phyloP scores from a whole-genome alignment of 2,888 invertebrate species.

The Artemia sinica region DNA sequence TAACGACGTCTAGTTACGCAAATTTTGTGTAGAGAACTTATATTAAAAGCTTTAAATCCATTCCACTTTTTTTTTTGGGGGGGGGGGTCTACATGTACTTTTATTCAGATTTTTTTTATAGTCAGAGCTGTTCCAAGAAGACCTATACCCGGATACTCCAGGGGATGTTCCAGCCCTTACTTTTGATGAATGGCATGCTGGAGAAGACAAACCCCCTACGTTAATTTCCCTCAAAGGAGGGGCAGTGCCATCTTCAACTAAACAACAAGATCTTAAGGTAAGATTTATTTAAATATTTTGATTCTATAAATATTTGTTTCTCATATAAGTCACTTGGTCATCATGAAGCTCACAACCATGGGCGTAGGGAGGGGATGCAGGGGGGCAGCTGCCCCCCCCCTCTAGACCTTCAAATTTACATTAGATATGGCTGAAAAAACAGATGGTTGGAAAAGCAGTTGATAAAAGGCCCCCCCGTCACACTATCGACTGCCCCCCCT shows the following conservation, averaged over 20 bases:
- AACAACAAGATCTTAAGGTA: slow-evolving; percentile 47
- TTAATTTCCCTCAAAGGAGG: slow-evolving; percentile 77
- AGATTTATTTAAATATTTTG: slow-evolving; percentile 27
- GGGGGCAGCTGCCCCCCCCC: too few relatives aligned
- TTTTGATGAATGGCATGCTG: slow-evolving; percentile 80
- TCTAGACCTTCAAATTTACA: too few relatives aligned
- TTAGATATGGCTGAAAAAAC: too few relatives aligned
- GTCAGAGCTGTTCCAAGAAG: slow-evolving; percentile 92
- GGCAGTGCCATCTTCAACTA: slow-evolving; percentile 40
- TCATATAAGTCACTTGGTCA: too few relatives aligned
- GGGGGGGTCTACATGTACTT: slow-evolving; percentile 8
- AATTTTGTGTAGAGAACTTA: too few relatives aligned
- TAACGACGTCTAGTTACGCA: too few relatives aligned
- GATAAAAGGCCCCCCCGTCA: too few relatives aligned
- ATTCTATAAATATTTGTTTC: too few relatives aligned
- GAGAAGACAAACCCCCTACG: slow-evolving; percentile 61
- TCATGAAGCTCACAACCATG: too few relatives aligned
- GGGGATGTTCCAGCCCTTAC: slow-evolving; percentile 73
- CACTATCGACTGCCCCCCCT: too few relatives aligned
- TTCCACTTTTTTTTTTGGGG: not conserved
- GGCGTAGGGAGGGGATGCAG: too few relatives aligned
- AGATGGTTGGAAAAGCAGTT: too few relatives aligned
- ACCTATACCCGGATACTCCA: slow-evolving; percentile 84
- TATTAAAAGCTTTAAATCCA: not conserved
- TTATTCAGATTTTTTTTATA: slow-evolving; percentile 29